phyloP scores from a whole-genome alignment of 2,113 vertebrate genomes.

The Ciconia boyciana region DNA sequence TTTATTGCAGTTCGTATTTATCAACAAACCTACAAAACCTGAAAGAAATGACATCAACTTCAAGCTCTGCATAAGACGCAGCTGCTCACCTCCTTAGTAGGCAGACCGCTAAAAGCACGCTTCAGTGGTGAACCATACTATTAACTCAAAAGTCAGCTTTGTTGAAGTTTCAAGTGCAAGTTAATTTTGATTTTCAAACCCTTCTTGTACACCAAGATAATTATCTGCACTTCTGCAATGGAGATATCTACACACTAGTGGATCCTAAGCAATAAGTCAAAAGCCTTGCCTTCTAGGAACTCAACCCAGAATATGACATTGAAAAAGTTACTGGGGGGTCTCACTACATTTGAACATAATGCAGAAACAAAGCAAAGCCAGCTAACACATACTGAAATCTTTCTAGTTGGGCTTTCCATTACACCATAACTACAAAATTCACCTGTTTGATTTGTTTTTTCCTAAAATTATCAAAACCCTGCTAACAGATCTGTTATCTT shows the following conservation, averaged over 20 bases:
- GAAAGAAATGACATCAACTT: background rate
- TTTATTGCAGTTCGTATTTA: background rate
- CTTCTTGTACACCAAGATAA: background rate
- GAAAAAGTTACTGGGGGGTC: background rate
- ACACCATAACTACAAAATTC: background rate
- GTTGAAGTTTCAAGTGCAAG: background rate
- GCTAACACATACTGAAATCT: background rate
- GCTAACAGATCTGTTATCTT: background rate
- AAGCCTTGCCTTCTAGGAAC: background rate
- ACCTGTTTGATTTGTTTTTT: background rate
- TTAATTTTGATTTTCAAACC: background rate
- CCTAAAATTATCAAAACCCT: background rate
- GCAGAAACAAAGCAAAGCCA: background rate
- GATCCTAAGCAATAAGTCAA: background rate
- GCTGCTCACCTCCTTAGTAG: background rate
- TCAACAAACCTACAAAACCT: background rate
- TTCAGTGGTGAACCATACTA: background rate
- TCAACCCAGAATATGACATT: background rate
- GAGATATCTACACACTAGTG: background rate
- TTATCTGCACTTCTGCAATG: background rate
- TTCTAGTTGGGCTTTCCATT: background rate
- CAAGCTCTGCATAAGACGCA: background rate
- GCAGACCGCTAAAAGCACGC: background rate
- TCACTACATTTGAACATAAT: background rate
- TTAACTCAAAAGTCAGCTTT: background rate